phyloP scores from a whole-genome alignment of 2,797 vertebrate species.

The Gallinago solitaria region DNA sequence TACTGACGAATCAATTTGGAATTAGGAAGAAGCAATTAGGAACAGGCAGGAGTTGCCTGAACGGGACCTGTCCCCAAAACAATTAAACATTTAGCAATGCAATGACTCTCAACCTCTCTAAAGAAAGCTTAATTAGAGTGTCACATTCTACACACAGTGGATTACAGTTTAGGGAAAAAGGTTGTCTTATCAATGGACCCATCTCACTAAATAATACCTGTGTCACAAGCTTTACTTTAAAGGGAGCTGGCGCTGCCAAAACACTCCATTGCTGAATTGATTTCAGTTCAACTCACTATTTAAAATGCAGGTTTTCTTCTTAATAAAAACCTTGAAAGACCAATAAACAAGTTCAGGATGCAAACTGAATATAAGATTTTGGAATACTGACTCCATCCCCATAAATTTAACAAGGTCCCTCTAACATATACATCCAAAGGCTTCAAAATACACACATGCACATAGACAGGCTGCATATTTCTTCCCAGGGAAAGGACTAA shows the following conservation, averaged over 20 bases:
- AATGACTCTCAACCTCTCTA: neutral
- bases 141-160: neutral
- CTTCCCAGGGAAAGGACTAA: neutral
- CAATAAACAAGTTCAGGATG: neutral
- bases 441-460: neutral
- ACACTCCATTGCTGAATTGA: neutral
- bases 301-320: slow-evolving; percentile 26
- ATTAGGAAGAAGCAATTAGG: neutral
- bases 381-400: neutral
- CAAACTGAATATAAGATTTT: neutral
- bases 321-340: neutral
- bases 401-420: neutral
- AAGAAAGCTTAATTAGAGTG: neutral
- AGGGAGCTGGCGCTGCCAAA: slow-evolving; percentile 8
- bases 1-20: neutral
- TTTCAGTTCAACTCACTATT: slow-evolving; percentile 24
- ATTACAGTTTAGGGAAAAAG: neutral
- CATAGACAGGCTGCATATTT: neutral
- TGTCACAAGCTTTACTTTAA: slow-evolving; percentile 11
- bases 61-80: neutral
- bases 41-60: neutral
- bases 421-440: neutral
- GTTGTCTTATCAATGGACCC: neutral
- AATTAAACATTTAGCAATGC: neutral
- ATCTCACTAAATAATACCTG: slow-evolving; percentile 8